phyloP scores from a whole-genome alignment of 37 sponge, comb jelly and placozoan genomes.

The Lycopodina hypogea region DNA sequence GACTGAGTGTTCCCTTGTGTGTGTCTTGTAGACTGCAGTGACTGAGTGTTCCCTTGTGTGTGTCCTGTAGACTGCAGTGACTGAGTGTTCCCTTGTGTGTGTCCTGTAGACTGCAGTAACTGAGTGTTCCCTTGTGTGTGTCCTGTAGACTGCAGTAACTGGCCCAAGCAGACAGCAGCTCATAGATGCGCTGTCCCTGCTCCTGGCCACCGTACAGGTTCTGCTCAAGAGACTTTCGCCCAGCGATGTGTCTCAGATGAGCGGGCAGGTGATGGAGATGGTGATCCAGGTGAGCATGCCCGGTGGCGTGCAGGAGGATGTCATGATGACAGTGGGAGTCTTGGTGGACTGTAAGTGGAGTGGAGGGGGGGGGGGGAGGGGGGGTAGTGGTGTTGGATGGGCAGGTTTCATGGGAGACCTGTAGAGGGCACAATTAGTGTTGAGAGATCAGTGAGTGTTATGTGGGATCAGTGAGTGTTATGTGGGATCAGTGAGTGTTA shows the following conservation, averaged over 20 bases:
- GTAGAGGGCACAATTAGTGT: not conserved
- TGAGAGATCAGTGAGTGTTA: no score
- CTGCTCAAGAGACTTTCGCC: slow-evolving; percentile 78
- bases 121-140: not conserved
- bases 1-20: no score
- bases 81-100: no score
- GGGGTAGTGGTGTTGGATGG: not conserved
- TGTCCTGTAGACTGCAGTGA: no score
- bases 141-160: not conserved
- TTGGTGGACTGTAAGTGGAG: slow-evolving; percentile 59
- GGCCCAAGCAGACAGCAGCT: slow-evolving; percentile 67
- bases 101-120: no score
- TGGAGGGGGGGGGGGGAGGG: not conserved
- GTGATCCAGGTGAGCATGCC: slow-evolving; percentile 49
- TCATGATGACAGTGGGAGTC: slow-evolving; percentile 85
- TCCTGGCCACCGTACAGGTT: slow-evolving; percentile 96
- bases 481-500: no score
- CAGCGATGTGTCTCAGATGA: slow-evolving; percentile 64
- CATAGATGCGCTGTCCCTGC: slow-evolving; percentile 81
- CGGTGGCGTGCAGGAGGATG: slow-evolving; percentile 95
- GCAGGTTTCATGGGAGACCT: not conserved
- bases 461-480: no score
- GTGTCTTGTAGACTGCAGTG: no score
- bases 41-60: no score
- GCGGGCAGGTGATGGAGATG: slow-evolving; percentile 78